phyloP scores from a whole-genome alignment of 2,888 invertebrate species.

The Chrysotoxum bicinctum region DNA sequence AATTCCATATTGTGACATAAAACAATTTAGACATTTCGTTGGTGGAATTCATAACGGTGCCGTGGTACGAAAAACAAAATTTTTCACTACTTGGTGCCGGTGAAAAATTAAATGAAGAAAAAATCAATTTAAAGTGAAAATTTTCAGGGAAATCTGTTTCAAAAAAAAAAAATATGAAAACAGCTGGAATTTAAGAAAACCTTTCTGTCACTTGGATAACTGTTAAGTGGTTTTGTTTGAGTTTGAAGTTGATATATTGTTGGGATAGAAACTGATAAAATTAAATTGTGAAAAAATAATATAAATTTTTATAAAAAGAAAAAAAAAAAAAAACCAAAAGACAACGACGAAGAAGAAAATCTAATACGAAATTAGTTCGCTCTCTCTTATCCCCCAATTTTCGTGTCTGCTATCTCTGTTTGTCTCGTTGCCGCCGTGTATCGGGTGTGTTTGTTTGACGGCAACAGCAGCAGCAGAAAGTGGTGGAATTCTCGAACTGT shows the following conservation, averaged over 20 bases:
- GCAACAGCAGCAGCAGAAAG: conserved; percentile 30
- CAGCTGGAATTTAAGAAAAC: conserved; percentile 49
- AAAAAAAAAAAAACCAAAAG: conserved; percentile 16
- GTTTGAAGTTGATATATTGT: conserved; percentile 28
- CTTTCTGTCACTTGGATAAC: conserved; percentile 1
- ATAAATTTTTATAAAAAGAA: conserved; percentile 11
- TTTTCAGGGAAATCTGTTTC: conserved; percentile 8
- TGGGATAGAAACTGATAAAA: conserved; percentile 13
- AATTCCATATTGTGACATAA: not conserved
- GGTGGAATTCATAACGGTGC: not conserved
- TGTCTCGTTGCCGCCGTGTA: conserved; percentile 1
- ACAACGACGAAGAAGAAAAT: conserved; percentile 58
- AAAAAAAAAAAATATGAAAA: conserved; percentile 13
- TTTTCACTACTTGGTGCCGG: conserved; percentile 52
- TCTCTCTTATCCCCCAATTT: conserved; percentile 45
- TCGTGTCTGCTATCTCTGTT: conserved; percentile 53
- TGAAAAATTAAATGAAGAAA: conserved; percentile 26
- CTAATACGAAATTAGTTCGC: conserved; percentile 63
- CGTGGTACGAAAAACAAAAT: not conserved
- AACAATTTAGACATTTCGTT: not conserved
- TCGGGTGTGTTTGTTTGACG: conserved; percentile 15
- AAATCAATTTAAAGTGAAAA: conserved; percentile 59
- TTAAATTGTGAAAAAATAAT: conserved; percentile 12
- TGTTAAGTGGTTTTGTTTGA: not conserved
- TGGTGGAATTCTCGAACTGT: conserved; percentile 64